phyloP scores from a whole-genome alignment of 2,888 invertebrate species.

The Heliconius charithonia region DNA sequence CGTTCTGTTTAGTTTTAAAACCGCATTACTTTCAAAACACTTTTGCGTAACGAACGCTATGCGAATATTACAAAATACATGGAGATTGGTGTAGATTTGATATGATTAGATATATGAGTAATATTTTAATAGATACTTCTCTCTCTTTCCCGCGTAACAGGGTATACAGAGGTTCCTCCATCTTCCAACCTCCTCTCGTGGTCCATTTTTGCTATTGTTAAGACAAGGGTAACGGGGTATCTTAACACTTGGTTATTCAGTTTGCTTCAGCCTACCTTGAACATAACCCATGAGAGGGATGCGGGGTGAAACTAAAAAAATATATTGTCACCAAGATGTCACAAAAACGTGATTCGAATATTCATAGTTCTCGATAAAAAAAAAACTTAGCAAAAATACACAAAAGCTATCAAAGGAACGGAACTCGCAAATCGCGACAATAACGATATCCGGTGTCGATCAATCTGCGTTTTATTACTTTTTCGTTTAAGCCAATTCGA shows the following conservation, averaged over 20 bases:
- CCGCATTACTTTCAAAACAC: slow-evolving; percentile 33
- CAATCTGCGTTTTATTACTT: slow-evolving; percentile 60
- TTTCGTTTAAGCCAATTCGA: slow-evolving; percentile 15
- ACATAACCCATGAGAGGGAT: no score
- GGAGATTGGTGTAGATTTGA: slow-evolving; percentile 5
- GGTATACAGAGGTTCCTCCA: no score
- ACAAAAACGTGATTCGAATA: no score
- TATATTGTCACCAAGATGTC: neutral
- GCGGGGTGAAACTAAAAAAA: neutral
- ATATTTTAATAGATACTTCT: slow-evolving; percentile 5
- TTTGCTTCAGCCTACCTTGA: neutral
- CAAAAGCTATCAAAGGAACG: slow-evolving; percentile 54
- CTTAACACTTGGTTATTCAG: neutral
- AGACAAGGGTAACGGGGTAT: no score
- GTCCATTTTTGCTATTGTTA: no score
- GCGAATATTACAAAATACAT: slow-evolving; percentile 32
- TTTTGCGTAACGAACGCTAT: slow-evolving; percentile 44
- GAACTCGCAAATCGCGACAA: slow-evolving; percentile 56
- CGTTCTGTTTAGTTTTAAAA: slow-evolving; percentile 59
- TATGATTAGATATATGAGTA: slow-evolving; percentile 3
- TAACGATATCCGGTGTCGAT: slow-evolving; percentile 72
- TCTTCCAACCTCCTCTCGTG: no score
- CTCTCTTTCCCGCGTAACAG: no score
- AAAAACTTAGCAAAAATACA: slow-evolving; percentile 7
- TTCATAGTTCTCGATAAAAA: no score